Conservation (phyloP, 2,888 invertebrate species). For the Cataglyphis cursor region DNA sequence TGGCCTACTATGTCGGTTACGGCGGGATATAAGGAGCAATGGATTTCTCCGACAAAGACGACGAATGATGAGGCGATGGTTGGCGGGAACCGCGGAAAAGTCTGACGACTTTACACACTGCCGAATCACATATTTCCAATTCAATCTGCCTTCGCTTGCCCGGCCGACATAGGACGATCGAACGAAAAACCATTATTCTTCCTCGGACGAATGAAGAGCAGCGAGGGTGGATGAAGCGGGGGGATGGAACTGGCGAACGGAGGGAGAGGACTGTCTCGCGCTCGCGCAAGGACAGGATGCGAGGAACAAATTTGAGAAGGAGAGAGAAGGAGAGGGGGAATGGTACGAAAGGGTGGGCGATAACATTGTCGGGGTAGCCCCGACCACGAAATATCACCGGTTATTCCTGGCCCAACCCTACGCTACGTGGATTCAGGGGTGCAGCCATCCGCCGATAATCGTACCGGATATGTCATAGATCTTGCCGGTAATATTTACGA, state of each 20-base stretch:
- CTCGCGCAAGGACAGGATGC: slow-evolving; percentile 55
- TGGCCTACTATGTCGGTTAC: slow-evolving; percentile 42
- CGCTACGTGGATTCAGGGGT: slow-evolving; percentile 61
- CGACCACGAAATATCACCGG: slow-evolving; percentile 83
- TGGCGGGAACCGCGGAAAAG: slow-evolving; percentile 61
- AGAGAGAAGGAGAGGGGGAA: slow-evolving; percentile 26
- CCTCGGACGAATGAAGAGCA: slow-evolving; percentile 64
- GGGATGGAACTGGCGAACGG: slow-evolving; percentile 9
- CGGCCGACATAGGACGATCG: slow-evolving; percentile 73
- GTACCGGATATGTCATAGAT: slow-evolving; percentile 81
- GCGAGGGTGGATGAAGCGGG: slow-evolving; percentile 16
- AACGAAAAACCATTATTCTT: slow-evolving; percentile 84
- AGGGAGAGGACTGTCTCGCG: slow-evolving; percentile 42
- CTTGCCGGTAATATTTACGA: slow-evolving; percentile 78
- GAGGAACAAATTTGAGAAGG: slow-evolving; percentile 67
- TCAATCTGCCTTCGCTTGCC: slow-evolving; percentile 78
- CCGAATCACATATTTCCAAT: slow-evolving; percentile 84
- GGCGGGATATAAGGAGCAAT: slow-evolving; percentile 46
- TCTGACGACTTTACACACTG: slow-evolving; percentile 82
- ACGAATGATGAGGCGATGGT: slow-evolving; percentile 32
- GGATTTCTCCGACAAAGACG: slow-evolving; percentile 38
- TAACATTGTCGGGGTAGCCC: slow-evolving; percentile 79
- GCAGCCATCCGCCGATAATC: slow-evolving; percentile 79
- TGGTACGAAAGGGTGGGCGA: slow-evolving; percentile 71
- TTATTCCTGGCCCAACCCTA: slow-evolving; percentile 74